Conservation (phyloP, 2,113 vertebrate genomes). For the Lophura nycthemera region DNA sequence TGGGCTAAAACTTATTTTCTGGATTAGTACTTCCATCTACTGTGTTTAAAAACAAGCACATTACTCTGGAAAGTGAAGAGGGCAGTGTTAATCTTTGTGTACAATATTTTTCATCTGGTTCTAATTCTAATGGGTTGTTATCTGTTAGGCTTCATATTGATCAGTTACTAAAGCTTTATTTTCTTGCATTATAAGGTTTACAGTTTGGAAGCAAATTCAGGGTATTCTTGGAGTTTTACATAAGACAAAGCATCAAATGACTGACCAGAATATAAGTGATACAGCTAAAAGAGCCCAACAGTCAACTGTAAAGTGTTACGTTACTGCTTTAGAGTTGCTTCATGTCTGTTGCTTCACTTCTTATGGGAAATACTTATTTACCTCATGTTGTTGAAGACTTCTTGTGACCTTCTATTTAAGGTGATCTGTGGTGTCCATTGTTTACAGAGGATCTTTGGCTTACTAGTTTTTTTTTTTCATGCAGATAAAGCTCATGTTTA, state of each 20-base stretch:
- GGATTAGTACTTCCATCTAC: not conserved
- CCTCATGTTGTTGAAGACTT: not conserved
- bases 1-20: not conserved
- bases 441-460: not conserved
- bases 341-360: not conserved
- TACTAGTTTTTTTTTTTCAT: not conserved
- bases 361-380: not conserved
- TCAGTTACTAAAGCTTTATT: not conserved
- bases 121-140: not conserved
- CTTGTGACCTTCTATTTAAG: not conserved
- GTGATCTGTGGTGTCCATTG: not conserved
- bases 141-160: not conserved
- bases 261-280: not conserved
- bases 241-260: not conserved
- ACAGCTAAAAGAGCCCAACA: not conserved
- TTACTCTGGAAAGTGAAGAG: not conserved
- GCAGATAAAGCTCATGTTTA: not conserved
- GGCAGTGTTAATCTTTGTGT: not conserved
- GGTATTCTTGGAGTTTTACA: accelerated
- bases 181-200: not conserved
- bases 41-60: not conserved
- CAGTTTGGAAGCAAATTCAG: not conserved
- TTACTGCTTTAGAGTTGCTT: not conserved
- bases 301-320: not conserved
- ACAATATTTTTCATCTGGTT: not conserved